Percentiles rank a stretch among this genome's conserved stretches.
Evolutionary conservation across 2,888 invertebrate genomes (phyloP).

Genomic region (Trypoxylon attenuatum): DNA sequence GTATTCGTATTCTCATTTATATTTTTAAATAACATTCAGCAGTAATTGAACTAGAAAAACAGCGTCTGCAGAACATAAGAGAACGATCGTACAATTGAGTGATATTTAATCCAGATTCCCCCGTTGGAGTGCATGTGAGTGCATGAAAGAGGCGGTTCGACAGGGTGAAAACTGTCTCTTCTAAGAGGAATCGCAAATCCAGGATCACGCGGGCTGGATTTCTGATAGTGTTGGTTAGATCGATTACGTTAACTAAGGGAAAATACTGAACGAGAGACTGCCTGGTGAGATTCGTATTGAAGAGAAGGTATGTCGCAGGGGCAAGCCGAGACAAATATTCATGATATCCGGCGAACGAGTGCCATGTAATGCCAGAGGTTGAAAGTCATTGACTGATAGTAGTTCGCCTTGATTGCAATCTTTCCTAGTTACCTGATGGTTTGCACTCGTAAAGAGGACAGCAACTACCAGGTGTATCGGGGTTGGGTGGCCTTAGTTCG

Average conservation of each 20-base stretch:
- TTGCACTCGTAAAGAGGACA: conserved; percentile 70
- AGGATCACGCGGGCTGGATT: neutral
- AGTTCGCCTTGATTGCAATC: too few relatives aligned
- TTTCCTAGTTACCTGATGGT: conserved; percentile 65
- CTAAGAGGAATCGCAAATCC: too few relatives aligned
- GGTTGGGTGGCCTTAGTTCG: conserved; percentile 57
- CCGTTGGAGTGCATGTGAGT: too few relatives aligned
- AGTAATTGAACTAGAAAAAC: too few relatives aligned
- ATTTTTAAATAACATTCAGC: too few relatives aligned
- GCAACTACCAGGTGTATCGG: conserved; percentile 64
- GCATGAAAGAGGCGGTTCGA: too few relatives aligned
- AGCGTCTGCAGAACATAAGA: too few relatives aligned
- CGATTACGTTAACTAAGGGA: neutral
- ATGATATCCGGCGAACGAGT: conserved; percentile 34
- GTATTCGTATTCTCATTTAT: too few relatives aligned
- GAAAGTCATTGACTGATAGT: conserved; percentile 16
- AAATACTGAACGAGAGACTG: neutral
- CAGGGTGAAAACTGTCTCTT: too few relatives aligned
- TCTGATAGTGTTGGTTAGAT: too few relatives aligned
- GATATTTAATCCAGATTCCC: too few relatives aligned
- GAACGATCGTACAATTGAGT: too few relatives aligned
- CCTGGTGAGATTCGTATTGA: conserved; percentile 24
- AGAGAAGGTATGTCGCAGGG: neutral
- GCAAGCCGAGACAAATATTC: conserved; percentile 1
- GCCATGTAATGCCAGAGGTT: conserved; percentile 11